A percentile compares a stretch with the other conserved stretches of the same genome.
phyloP scores from a whole-genome alignment of 2,888 invertebrate species.

The Salticus scenicus region DNA sequence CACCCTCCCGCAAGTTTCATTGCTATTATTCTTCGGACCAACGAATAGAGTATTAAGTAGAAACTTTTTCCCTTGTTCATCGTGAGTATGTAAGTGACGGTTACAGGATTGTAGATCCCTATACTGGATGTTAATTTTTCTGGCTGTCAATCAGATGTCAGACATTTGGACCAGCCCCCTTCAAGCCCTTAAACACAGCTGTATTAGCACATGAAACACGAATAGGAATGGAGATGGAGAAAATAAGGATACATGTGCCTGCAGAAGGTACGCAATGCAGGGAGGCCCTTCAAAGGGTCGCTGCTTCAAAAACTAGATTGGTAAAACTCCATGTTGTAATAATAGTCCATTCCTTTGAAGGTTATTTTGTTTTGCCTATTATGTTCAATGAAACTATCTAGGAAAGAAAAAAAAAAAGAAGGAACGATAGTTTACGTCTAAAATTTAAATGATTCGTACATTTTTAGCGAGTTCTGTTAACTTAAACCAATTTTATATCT shows the following conservation, averaged over 20 bases:
- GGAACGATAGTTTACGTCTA: too few relatives aligned
- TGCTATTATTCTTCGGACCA: constrained; percentile 65
- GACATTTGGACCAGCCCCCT: constrained; percentile 37
- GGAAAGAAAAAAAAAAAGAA: too few relatives aligned
- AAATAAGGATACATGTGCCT: constrained; percentile 15
- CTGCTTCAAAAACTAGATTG: constrained; percentile 22
- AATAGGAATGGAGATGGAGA: constrained; percentile 30
- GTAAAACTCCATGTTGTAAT: constrained; percentile 15
- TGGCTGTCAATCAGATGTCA: constrained; percentile 64
- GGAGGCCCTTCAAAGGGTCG: constrained; percentile 55
- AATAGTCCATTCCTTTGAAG: background rate
- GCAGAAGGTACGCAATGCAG: background rate
- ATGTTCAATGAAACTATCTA: too few relatives aligned
- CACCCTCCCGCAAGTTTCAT: constrained; percentile 45
- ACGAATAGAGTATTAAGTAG: constrained; percentile 60
- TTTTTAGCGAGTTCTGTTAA: too few relatives aligned
- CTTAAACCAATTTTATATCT: too few relatives aligned
- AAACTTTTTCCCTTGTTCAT: constrained; percentile 17
- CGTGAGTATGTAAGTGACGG: constrained; percentile 57
- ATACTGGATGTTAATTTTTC: constrained; percentile 67
- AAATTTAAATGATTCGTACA: too few relatives aligned
- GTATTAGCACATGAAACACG: constrained; percentile 56
- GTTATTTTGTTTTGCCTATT: background rate
- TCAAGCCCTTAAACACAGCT: constrained; percentile 60
- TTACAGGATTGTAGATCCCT: constrained; percentile 63